Conservation (phyloP, 2,797 vertebrate species). For the Dermochelys coriacea region DNA sequence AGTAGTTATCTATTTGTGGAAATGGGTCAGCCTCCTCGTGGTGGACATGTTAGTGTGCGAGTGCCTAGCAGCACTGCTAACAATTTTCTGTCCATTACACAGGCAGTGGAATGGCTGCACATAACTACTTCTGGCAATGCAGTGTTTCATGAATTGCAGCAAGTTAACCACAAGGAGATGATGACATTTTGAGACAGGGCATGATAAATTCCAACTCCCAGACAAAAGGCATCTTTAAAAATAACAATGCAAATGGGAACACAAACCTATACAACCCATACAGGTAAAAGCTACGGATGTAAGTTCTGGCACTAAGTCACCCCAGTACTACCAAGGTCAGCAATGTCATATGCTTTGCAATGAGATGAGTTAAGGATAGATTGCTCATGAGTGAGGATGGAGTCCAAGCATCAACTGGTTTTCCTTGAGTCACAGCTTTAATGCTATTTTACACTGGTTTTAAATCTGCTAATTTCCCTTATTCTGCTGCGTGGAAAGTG, state of each 20-base stretch:
- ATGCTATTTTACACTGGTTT: neutral
- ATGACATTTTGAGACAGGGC: slow-evolving; percentile 77
- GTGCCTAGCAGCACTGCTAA: slow-evolving; percentile 74
- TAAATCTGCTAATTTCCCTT: neutral
- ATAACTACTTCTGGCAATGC: slow-evolving; percentile 77
- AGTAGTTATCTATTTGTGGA: slow-evolving; percentile 84
- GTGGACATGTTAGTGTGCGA: slow-evolving; percentile 59
- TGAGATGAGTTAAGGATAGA: neutral
- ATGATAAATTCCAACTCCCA: slow-evolving; percentile 68
- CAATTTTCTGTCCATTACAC: slow-evolving; percentile 22
- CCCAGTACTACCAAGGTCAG: neutral
- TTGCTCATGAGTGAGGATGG: fast-evolving
- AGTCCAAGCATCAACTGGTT: neutral
- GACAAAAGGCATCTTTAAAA: slow-evolving; percentile 73
- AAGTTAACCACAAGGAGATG: slow-evolving; percentile 76
- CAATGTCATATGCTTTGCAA: neutral
- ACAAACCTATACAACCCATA: slow-evolving; percentile 35
- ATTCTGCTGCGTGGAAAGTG: neutral
- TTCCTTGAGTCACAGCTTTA: neutral
- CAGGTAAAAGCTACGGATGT: slow-evolving; percentile 28
- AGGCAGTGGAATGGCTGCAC: slow-evolving; percentile 50
- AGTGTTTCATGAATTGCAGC: slow-evolving; percentile 77
- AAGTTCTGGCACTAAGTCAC: neutral
- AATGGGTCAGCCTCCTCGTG: slow-evolving; percentile 82
- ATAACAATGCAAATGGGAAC: slow-evolving; percentile 39